Evolutionary conservation across 1,140 invertebrate species (phyloP), one percentile per base, ranked within the genome.

Genomic region (Hetaerina americana): DNA sequence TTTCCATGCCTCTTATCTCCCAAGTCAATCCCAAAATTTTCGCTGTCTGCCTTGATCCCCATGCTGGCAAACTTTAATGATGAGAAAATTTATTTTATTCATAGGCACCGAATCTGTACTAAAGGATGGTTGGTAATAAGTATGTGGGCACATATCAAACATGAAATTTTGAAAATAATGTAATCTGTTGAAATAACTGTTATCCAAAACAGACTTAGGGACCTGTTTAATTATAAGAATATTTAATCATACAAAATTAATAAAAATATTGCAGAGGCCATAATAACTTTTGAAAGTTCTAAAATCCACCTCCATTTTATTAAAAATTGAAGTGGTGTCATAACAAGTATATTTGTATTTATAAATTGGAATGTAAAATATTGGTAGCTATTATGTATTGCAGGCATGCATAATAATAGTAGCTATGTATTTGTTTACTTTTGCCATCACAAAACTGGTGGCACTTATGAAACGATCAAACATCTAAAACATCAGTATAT

Each of bases 11-110:
- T 68, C 86, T 83, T 3, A 95, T 84, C 72, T 86, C 85, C 84
- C 88, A 92, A 26, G 86, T 86, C 18, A 94, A 81, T n/a, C 92
- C 92, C n/a, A 95, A 81, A 0, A 90, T 74, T 74, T 86, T 85
- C 5, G 87, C 85, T 22, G 87, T 79, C 72, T 85, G 77, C 68
- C 86, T 79, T 8, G 87, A 82, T 25, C 85, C 81, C 80, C 85
- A 87, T 25, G 91, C 87, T 67, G 89, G 90, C 77, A 89, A 82
- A 75, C 90, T 92, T n/a, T n/a, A n/a, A n/a, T n/a, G n/a, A n/a
- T n/a, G n/a, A n/a, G n/a, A n/a, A n/a, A n/a, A n/a, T n/a, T n/a
- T n/a, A n/a, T n/a, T n/a, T n/a, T n/a, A n/a, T n/a, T n/a, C n/a
- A n/a, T n/a, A n/a, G n/a, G n/a, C n/a, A n/a, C n/a, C n/a, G n/a